Evolutionary conservation across 2,113 vertebrate species (phyloP).

Genomic region (Syngnathus scovelli): DNA sequence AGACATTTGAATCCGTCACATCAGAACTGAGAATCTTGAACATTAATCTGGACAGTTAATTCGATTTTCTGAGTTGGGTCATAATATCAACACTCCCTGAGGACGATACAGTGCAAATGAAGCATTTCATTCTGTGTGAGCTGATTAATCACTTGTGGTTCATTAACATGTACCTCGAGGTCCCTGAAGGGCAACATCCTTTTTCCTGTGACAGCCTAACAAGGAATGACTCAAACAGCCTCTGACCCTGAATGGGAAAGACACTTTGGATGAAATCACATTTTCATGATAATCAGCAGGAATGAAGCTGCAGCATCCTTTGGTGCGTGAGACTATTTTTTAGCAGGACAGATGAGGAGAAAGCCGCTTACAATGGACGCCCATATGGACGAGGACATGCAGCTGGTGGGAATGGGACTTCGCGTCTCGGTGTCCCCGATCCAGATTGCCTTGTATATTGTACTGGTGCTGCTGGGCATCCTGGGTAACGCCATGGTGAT

Average conservation of each 20-base stretch:
- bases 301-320: background rate
- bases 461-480: conserved; percentile 67
- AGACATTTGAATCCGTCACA: background rate
- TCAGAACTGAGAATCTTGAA: background rate
- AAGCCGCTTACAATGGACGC: background rate
- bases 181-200: conserved; percentile 16
- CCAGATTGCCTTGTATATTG: conserved; percentile 51
- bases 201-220: conserved; percentile 19
- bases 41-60: background rate
- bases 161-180: conserved; percentile 30
- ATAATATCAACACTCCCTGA: conserved; percentile 14
- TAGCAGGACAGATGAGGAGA: background rate
- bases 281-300: background rate
- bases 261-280: background rate
- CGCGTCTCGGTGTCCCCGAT: conserved; percentile 31
- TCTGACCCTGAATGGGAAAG: background rate
- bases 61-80: background rate
- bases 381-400: fast-evolving
- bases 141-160: conserved; percentile 64
- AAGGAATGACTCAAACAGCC: conserved; percentile 1
- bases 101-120: conserved; percentile 27
- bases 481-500: conserved; percentile 67
- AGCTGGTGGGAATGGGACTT: conserved; percentile 49
- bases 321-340: background rate
- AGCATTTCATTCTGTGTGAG: conserved; percentile 40